Base-by-base conservation (phyloP, 2,113 vertebrate genomes). In the Brachionichthys hirsutus region DNA sequence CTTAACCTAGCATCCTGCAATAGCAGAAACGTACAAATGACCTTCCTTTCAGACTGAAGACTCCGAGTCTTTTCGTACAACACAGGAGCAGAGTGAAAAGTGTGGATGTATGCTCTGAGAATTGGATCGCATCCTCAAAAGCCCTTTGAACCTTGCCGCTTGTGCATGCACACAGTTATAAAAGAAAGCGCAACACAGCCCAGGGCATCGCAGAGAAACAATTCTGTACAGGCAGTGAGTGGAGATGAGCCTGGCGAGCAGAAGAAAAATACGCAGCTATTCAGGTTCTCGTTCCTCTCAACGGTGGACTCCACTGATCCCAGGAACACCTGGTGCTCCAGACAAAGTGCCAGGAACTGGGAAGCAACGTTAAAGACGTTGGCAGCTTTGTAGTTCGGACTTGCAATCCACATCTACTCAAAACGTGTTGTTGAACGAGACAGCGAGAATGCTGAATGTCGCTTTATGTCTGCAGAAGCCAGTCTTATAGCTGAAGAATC, bases 181-280 rank as follows among this genome's bases (percentile, higher is more conserved):
- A 77, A 71, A 50, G 46, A 64, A 62, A 70, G 63, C 51, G 67
- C 62, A 69, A 61, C 58, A 56, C 36, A 62, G 67, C 73, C 66
- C 6, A 20, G 46, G 73, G 83, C 70, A 44, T 47, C 47, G 54
- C 67, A 53, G 64, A 74, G 64, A 64, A 62, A 62, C 17, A 43
- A 18, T 48, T 60, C 12, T 62, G 47, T 65, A 47, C 40, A 62
- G 63, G 58, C 50, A 54, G 15, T 0, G 9, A 70, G 57, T 44
- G 51, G 34, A 74, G 52, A 70, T 51, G 59, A 82, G 44, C 30
- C 22, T 17, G 60, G 53, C 48, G 43, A 60, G 50, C 8, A 18
- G 35, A 41, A n/a, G n/a, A n/a, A n/a, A 58, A 34, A 62, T 14
- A 43, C 8, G 1, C 20, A 57, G 55, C 49, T 70, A 41, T 63